Evolutionary conservation across 2,113 vertebrate genomes (phyloP).

Genomic region (Colossoma macropomum): DNA sequence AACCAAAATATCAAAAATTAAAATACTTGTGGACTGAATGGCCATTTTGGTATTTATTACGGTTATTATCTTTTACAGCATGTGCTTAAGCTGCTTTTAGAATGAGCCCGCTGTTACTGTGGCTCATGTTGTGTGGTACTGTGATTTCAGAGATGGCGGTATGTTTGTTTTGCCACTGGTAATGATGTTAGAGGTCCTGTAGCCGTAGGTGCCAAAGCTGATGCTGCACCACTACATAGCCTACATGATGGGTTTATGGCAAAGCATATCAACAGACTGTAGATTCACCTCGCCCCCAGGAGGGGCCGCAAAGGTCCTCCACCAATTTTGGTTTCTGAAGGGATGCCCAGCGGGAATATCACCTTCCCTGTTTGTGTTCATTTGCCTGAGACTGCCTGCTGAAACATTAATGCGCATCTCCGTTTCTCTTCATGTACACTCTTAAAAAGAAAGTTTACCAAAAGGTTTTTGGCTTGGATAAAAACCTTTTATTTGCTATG

Average conservation of each 20-base stretch:
- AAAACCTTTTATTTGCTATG: no score
- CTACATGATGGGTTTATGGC: not conserved
- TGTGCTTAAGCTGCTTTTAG: no score
- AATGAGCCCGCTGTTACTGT: no score
- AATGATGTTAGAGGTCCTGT: constrained; percentile 8
- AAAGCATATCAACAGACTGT: constrained; percentile 14
- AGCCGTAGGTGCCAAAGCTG: not conserved
- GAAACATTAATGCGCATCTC: constrained; percentile 45
- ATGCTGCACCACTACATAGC: not conserved
- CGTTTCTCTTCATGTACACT: not conserved
- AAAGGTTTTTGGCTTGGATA: no score
- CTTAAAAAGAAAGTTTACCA: not conserved
- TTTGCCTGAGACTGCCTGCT: constrained; percentile 32
- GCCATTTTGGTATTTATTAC: no score
- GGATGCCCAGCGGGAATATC: constrained; percentile 15
- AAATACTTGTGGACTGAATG: no score
- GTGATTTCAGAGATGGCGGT: no score
- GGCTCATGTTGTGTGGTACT: no score
- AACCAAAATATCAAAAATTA: no score
- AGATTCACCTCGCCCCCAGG: not conserved
- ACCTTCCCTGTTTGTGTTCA: constrained; percentile 35
- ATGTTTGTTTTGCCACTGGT: constrained; percentile 18
- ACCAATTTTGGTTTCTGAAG: constrained; percentile 35
- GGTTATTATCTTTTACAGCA: no score
- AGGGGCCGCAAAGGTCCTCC: constrained; percentile 15